A percentile compares a stretch with the other conserved stretches of the same genome.
phyloP scores from a whole-genome alignment of 2,888 invertebrate genomes.

The Prenolepis imparis region DNA sequence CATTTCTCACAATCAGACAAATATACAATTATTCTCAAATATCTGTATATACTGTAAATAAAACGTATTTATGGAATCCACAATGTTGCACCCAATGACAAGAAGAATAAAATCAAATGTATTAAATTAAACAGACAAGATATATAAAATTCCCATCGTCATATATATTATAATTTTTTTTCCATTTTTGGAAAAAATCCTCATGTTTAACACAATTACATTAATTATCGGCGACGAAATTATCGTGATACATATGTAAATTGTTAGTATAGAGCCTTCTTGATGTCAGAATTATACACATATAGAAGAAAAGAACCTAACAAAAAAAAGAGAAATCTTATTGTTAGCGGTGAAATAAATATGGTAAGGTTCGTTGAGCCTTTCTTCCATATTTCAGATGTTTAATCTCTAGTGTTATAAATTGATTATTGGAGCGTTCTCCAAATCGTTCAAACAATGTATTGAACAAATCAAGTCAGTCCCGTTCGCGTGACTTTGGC shows the following conservation, averaged over 20 bases:
- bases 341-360: background rate
- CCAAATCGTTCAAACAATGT: background rate
- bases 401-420: background rate
- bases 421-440: background rate
- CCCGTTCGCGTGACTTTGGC: no score
- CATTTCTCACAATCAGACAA: background rate
- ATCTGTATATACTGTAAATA: no score
- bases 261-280: background rate
- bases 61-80: background rate
- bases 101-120: background rate
- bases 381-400: background rate
- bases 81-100: background rate
- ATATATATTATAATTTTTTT: background rate
- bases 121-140: background rate
- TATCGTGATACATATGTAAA: no score
- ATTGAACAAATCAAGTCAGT: background rate
- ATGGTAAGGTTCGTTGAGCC: no score
- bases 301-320: background rate
- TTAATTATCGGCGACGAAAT: no score
- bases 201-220: no score
- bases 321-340: background rate
- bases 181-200: background rate
- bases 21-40: conserved; percentile 7
- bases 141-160: background rate
- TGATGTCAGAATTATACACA: background rate